phyloP scores from a whole-genome alignment of 2,113 vertebrate species.

The Callopanchax toddi region DNA sequence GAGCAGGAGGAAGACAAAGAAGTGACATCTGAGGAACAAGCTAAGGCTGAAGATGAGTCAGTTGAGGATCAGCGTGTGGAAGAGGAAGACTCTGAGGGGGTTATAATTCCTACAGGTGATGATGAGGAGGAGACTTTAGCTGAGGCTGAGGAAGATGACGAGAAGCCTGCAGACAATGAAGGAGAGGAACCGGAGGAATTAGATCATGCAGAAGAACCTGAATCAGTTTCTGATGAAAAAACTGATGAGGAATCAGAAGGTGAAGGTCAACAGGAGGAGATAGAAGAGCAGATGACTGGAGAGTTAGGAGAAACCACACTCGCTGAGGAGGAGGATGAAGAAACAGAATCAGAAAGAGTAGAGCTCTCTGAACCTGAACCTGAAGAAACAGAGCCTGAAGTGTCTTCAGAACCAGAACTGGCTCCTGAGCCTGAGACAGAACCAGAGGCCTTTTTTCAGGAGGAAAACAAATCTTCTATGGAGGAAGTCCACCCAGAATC shows the following conservation, averaged over 20 bases:
- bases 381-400: slow-evolving; percentile 10
- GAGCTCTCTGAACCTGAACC: background rate
- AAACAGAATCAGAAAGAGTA: background rate
- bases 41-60: slow-evolving; percentile 4
- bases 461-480: slow-evolving; percentile 19
- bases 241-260: slow-evolving; percentile 2
- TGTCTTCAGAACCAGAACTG: background rate
- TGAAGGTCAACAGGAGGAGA: slow-evolving; percentile 26
- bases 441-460: background rate
- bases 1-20: slow-evolving; percentile 41
- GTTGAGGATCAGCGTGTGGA: slow-evolving; percentile 2
- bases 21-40: slow-evolving; percentile 15
- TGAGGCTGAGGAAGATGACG: slow-evolving; percentile 12
- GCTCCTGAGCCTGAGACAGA: background rate
- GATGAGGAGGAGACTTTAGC: background rate
- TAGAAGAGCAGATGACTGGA: slow-evolving; percentile 1
- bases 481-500: slow-evolving; percentile 22
- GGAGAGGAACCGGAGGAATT: slow-evolving; percentile 4
- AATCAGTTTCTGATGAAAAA: slow-evolving; percentile 15
- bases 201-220: slow-evolving; percentile 4
- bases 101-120: too few relatives aligned
- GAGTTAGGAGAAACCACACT: slow-evolving; percentile 13
- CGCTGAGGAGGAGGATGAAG: slow-evolving; percentile 16
- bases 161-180: slow-evolving; percentile 4
- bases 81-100: slow-evolving; percentile 4